Evolutionary conservation across 2,888 invertebrate species (phyloP).

Genomic region (Sicus ferrugineus): DNA sequence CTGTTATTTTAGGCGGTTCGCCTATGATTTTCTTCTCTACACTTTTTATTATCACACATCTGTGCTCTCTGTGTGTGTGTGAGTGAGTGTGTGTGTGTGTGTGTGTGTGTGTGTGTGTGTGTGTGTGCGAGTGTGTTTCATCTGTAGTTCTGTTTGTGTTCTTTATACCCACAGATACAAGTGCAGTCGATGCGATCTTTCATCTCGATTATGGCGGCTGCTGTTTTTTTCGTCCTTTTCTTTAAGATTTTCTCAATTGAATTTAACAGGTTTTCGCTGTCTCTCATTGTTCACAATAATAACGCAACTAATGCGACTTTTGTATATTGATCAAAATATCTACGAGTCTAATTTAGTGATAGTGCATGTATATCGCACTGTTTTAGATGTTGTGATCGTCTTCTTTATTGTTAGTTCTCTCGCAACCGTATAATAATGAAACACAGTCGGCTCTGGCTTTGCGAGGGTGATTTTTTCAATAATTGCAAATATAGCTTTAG

Average conservation of each 20-base stretch:
- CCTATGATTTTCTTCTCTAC: not conserved
- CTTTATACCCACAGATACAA: not conserved
- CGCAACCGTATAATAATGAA: no score
- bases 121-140: no score
- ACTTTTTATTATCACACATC: conserved; percentile 1
- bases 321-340: conserved; percentile 24
- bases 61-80: no score
- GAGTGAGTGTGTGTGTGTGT: no score
- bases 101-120: no score
- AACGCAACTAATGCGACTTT: conserved; percentile 28
- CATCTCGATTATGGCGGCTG: not conserved
- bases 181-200: not conserved
- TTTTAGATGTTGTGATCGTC: not conserved
- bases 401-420: not conserved
- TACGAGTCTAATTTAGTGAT: not conserved
- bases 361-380: conserved; percentile 1
- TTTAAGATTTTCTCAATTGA: conserved; percentile 21
- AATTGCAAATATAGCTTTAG: no score
- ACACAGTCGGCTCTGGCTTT: no score
- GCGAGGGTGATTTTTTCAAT: no score
- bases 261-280: conserved; percentile 19
- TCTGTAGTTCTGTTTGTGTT: not conserved
- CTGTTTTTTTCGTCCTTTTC: conserved; percentile 13
- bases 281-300: conserved; percentile 15
- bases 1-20: not conserved